A percentile compares a stretch with the other conserved stretches of the same genome.
These are phyloP conservation scores for Auanema sp. DNA, from an alignment of 2,888 invertebrate genomes.

Conservation along the genomic window DNA sequence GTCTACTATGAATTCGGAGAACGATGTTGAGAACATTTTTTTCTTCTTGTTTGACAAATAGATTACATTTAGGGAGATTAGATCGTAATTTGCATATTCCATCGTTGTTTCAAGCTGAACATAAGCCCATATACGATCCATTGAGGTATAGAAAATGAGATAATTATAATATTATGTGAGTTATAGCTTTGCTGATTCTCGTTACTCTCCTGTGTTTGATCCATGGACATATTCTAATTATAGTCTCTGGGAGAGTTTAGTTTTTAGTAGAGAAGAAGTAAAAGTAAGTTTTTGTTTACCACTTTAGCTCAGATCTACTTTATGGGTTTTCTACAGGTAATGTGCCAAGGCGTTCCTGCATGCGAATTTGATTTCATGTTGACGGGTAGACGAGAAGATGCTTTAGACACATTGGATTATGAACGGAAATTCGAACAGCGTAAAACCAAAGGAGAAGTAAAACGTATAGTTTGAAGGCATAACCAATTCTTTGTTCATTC, in stretches of 20 bases:
- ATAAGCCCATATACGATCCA: slow-evolving; percentile 38
- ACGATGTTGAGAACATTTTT: slow-evolving; percentile 18
- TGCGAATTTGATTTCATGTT: slow-evolving; percentile 48
- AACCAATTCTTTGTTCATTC: too few relatives aligned
- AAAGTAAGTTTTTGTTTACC: slow-evolving; percentile 9
- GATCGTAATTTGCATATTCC: slow-evolving; percentile 29
- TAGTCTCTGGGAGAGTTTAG: slow-evolving; percentile 26
- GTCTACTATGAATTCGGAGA: slow-evolving; percentile 39
- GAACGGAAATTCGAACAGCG: slow-evolving; percentile 34
- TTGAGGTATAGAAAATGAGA: slow-evolving; percentile 11
- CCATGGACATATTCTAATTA: slow-evolving; percentile 25
- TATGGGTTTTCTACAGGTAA: slow-evolving; percentile 23
- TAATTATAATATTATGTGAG: neutral
- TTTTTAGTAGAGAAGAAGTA: slow-evolving; percentile 44
- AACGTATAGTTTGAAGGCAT: slow-evolving; percentile 23
- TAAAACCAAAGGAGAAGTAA: slow-evolving; percentile 31
- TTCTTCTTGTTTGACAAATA: neutral
- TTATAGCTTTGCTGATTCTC: slow-evolving; percentile 28
- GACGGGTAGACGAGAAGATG: slow-evolving; percentile 43
- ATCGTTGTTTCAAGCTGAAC: slow-evolving; percentile 28
- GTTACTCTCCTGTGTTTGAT: slow-evolving; percentile 38
- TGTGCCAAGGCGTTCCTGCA: slow-evolving; percentile 33
- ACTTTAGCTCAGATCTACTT: neutral
- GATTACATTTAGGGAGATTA: slow-evolving; percentile 27
- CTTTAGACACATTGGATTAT: slow-evolving; percentile 39